Base-by-base conservation (phyloP, 2,113 vertebrate species). In the Chascanopsetta lugubris region DNA sequence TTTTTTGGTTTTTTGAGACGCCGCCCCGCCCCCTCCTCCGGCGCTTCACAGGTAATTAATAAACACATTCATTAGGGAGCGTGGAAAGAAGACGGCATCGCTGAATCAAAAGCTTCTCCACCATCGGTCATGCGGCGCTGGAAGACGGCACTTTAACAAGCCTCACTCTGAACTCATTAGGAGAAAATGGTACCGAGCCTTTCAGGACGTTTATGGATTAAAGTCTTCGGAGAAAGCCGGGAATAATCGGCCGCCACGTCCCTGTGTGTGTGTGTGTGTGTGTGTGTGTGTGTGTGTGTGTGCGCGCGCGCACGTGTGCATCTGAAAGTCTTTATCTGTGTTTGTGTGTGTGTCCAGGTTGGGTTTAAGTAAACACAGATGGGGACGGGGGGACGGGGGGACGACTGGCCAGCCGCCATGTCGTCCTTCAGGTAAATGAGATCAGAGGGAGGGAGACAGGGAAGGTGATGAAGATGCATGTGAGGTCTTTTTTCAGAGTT, bases 111-210 rank as follows among this genome's bases (percentile, higher is more conserved):
- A 18, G 12, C 54, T 42, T 21, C 61, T 66, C 34, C 45, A 63
- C 76, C 75, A 73, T 55, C 77, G 82, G 66, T 88, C 73, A 78
- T 61, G 77, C 51, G 5, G 48, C 40, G 45, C 65, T 50, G 32
- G 68, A 75, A 83, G 61, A 79, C 72, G 73, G 62, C 61, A 60
- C 72, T 85, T 86, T 74, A 85, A 84, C 77, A 81, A 85, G 60
- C 42, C 17, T 75, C 72, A 61, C 53, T 34, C 58, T 60, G 43
- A 21, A 75, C 64, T 85, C 82, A 87, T 89, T 79, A 73, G 54
- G 32, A 45, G 29, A 24, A 67, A 77, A 62, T 67, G 34, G 51
- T 11, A 32, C 25, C 61, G 42, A 75, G 50, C 32, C 65, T 47
- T 75, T 53, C 45, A 73, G 58, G 58, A 58, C 42, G 42, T 86